A percentile compares a stretch with the other conserved stretches of the same genome.
These are phyloP conservation scores for Smittia aterrima DNA, from an alignment of 2,888 invertebrate species.

Conservation along the genomic window DNA sequence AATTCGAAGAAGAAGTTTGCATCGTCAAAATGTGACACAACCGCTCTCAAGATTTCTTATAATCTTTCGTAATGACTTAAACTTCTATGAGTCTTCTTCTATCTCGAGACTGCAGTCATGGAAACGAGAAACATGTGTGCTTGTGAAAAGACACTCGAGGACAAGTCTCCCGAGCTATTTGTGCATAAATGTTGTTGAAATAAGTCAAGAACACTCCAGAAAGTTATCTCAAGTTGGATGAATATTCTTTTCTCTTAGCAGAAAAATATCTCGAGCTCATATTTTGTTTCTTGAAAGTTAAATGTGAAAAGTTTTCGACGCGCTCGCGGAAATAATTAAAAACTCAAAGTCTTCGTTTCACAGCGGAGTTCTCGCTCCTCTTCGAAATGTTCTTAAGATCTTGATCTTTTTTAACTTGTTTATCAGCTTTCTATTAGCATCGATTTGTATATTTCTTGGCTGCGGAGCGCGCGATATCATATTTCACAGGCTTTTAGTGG, in stretches of 20 bases:
- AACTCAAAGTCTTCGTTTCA: not conserved
- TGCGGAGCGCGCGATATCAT: slow-evolving; percentile 4
- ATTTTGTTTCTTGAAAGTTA: not conserved
- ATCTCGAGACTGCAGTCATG: not conserved
- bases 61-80: too few relatives aligned
- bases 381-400: too few relatives aligned
- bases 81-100: not conserved
- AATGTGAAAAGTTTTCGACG: not conserved
- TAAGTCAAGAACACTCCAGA: too few relatives aligned
- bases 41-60: too few relatives aligned
- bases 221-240: not conserved
- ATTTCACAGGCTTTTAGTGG: slow-evolving; percentile 9
- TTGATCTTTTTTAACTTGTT: slow-evolving; percentile 3
- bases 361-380: not conserved
- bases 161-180: not conserved
- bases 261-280: not conserved
- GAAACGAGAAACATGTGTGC: not conserved
- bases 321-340: not conserved
- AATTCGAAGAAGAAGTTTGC: too few relatives aligned
- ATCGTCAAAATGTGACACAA: too few relatives aligned
- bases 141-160: not conserved
- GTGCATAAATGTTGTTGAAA: too few relatives aligned
- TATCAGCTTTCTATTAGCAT: slow-evolving; percentile 8
- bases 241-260: not conserved
- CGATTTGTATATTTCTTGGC: not conserved